Evolutionary conservation across 2,888 invertebrate genomes (phyloP).

Genomic region (Cryptus viduatorius): DNA sequence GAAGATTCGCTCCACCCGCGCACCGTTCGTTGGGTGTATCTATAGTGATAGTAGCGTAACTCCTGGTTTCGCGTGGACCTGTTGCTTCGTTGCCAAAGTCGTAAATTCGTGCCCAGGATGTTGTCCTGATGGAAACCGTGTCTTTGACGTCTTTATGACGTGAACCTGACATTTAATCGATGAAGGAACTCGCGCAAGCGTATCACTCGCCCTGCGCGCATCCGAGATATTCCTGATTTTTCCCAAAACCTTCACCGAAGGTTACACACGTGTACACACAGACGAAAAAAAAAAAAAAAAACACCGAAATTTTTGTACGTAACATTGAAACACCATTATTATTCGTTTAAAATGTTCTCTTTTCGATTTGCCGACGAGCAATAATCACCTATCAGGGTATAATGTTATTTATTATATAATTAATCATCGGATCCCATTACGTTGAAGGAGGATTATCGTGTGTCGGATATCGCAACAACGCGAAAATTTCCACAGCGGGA

Average conservation of each 20-base stretch:
- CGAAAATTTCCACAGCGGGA: slow-evolving; percentile 17
- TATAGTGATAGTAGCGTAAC: not conserved
- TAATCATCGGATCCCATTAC: slow-evolving; percentile 57
- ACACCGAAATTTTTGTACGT: too few relatives aligned
- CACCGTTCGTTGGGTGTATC: slow-evolving; percentile 11
- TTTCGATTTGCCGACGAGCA: not conserved
- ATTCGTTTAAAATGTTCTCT: not conserved
- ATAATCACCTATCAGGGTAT: slow-evolving; percentile 22
- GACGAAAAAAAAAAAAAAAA: too few relatives aligned
- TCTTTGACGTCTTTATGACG: slow-evolving; percentile 85
- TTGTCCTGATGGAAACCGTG: slow-evolving; percentile 85
- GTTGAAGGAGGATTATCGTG: slow-evolving; percentile 49
- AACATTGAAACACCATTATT: not conserved
- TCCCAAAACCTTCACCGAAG: not conserved
- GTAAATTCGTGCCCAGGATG: slow-evolving; percentile 84
- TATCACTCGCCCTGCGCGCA: not conserved
- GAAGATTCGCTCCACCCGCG: slow-evolving; percentile 1
- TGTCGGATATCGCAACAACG: not conserved
- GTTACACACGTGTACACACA: too few relatives aligned
- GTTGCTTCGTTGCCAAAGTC: slow-evolving; percentile 79
- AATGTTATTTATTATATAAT: slow-evolving; percentile 57
- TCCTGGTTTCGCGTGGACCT: slow-evolving; percentile 75
- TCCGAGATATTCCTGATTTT: not conserved
- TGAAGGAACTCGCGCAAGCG: slow-evolving; percentile 73
- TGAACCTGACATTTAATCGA: slow-evolving; percentile 84